phyloP scores from a whole-genome alignment of 2,797 vertebrate species.

The Melanotaenia trifasciata region DNA sequence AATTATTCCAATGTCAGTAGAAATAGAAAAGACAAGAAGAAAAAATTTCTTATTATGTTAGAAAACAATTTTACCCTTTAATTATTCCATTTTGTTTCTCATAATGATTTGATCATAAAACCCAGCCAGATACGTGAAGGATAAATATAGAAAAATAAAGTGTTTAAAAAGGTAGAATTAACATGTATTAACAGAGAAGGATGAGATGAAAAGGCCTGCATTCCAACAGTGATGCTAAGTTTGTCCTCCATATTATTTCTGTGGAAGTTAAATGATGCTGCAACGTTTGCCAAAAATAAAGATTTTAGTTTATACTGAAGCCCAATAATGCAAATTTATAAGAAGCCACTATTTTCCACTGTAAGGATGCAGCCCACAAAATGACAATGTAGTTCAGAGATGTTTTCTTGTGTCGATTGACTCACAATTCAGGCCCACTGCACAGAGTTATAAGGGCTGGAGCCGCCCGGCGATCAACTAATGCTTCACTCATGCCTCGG shows the following conservation, averaged over 20 bases:
- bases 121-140: background rate
- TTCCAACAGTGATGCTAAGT: slow-evolving; percentile 59
- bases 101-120: background rate
- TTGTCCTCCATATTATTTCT: slow-evolving; percentile 12
- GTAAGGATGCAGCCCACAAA: slow-evolving; percentile 70
- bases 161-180: slow-evolving; percentile 3
- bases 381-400: slow-evolving; percentile 63
- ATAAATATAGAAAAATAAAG: background rate
- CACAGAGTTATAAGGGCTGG: slow-evolving; percentile 99
- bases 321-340: background rate
- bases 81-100: background rate
- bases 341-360: slow-evolving; percentile 26
- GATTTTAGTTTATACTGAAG: background rate
- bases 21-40: slow-evolving; percentile 29
- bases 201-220: slow-evolving; percentile 69
- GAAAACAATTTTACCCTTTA: background rate
- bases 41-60: background rate
- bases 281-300: slow-evolving; percentile 8
- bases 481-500: slow-evolving; percentile 98
- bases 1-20: slow-evolving; percentile 77
- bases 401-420: slow-evolving; percentile 75
- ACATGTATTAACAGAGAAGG: slow-evolving; percentile 43
- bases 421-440: slow-evolving; percentile 99
- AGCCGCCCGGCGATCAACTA: slow-evolving; percentile 99
- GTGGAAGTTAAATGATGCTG: slow-evolving; percentile 5